These are phyloP conservation scores for Paralichthys olivaceus DNA, from an alignment of 2,113 vertebrate genomes.

Conservation along the genomic window DNA sequence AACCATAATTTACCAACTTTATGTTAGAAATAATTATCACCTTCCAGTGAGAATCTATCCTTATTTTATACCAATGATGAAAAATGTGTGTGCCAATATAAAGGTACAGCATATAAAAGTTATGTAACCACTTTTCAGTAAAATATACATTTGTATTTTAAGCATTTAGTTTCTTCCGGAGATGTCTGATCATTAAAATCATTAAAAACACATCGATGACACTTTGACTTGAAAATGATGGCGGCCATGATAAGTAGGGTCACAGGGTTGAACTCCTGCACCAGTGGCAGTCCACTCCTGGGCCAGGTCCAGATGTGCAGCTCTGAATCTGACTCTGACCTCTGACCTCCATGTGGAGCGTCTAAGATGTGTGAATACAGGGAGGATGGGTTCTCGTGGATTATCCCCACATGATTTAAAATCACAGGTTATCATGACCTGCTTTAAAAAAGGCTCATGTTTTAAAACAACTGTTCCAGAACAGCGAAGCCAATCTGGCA, in stretches of 20 bases:
- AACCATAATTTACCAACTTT: no score
- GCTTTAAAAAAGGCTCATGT: not conserved
- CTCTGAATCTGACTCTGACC: slow-evolving; percentile 7
- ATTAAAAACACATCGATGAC: not conserved
- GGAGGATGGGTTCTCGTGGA: not conserved
- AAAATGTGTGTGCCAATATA: not conserved
- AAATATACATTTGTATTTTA: not conserved
- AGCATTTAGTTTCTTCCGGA: not conserved
- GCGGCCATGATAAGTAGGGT: not conserved
- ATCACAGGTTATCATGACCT: slow-evolving; percentile 4
- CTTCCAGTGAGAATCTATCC: no score
- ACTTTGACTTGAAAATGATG: not conserved
- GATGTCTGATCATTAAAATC: not conserved
- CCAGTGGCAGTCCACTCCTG: not conserved
- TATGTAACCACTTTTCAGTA: not conserved
- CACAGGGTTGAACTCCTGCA: not conserved
- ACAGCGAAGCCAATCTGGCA: not conserved
- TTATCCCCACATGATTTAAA: slow-evolving; percentile 11
- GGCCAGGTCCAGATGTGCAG: slow-evolving; percentile 27
- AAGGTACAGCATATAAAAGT: no score
- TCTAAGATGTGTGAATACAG: not conserved
- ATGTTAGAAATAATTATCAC: no score
- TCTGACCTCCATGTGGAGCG: slow-evolving; percentile 9
- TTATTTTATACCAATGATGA: no score
- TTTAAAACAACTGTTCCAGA: not conserved